phyloP scores from a whole-genome alignment of 2,113 vertebrate genomes.

The Hemibates koningsi region DNA sequence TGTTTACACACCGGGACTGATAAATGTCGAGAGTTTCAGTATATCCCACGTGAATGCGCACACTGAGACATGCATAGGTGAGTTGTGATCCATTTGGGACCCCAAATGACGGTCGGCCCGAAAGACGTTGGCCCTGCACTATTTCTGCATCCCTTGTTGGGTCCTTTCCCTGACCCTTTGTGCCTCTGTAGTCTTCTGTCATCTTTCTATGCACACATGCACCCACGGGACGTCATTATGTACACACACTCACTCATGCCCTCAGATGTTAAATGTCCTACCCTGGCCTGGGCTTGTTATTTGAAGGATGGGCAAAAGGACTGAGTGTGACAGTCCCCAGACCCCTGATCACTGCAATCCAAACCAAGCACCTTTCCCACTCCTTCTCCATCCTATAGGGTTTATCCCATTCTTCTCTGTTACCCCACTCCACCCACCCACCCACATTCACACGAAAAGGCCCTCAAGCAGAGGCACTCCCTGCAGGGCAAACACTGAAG shows the following conservation, averaged over 20 bases:
- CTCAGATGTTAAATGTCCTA: neutral
- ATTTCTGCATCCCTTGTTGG: neutral
- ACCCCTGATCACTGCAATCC: neutral
- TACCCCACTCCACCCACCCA: conserved; percentile 5
- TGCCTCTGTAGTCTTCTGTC: neutral
- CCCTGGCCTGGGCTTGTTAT: neutral
- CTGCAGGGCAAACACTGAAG: conserved; percentile 67
- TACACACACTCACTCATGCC: neutral
- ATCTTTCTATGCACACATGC: neutral
- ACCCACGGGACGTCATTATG: neutral
- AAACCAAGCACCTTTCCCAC: neutral
- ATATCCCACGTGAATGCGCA: neutral
- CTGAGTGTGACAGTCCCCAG: neutral
- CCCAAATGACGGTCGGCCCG: neutral
- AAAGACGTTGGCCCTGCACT: neutral
- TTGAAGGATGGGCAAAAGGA: neutral
- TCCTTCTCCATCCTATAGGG: neutral
- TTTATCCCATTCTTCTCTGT: neutral
- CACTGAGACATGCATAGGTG: neutral
- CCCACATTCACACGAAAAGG: conserved; percentile 15
- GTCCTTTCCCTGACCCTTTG: neutral
- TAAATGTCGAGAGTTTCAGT: neutral
- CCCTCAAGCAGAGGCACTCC: conserved; percentile 59
- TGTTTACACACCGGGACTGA: conserved; percentile 6
- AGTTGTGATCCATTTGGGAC: neutral